Evolutionary conservation across 2,888 invertebrate species (phyloP).

Genomic region (Tipula unca): DNA sequence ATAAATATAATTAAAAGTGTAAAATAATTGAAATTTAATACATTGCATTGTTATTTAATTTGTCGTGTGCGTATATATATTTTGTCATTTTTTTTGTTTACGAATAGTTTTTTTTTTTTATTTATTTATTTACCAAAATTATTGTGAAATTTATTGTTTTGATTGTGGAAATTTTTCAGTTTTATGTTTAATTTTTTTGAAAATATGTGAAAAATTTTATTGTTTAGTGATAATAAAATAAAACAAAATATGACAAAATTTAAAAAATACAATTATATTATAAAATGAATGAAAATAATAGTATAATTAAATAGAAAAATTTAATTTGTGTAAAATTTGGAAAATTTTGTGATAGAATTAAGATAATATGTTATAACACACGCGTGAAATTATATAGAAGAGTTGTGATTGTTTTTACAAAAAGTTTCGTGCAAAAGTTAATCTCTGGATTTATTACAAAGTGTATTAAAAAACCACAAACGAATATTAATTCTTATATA

Average conservation of each 20-base stretch:
- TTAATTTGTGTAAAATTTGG: neutral
- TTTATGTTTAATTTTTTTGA: neutral
- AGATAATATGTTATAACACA: neutral
- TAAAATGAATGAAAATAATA: neutral
- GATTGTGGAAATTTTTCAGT: neutral
- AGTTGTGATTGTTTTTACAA: no score
- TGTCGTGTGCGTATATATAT: neutral
- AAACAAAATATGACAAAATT: neutral
- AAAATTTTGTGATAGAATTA: neutral
- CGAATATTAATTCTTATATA: neutral
- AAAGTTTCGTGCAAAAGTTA: neutral
- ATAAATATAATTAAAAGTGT: neutral
- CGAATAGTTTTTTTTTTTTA: neutral
- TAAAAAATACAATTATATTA: neutral
- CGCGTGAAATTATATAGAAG: neutral
- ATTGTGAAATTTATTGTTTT: neutral
- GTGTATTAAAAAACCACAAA: neutral
- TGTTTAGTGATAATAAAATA: neutral
- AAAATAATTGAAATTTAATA: neutral
- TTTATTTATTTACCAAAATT: neutral
- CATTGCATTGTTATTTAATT: neutral
- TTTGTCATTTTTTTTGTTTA: neutral
- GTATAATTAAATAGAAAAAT: neutral
- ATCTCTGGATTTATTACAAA: neutral
- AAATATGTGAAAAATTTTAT: constrained; percentile 8